A percentile compares a stretch with the other conserved stretches of the same genome.
Evolutionary conservation across 2,888 invertebrate species (phyloP).

Genomic region (Caradrina clavipalpis): DNA sequence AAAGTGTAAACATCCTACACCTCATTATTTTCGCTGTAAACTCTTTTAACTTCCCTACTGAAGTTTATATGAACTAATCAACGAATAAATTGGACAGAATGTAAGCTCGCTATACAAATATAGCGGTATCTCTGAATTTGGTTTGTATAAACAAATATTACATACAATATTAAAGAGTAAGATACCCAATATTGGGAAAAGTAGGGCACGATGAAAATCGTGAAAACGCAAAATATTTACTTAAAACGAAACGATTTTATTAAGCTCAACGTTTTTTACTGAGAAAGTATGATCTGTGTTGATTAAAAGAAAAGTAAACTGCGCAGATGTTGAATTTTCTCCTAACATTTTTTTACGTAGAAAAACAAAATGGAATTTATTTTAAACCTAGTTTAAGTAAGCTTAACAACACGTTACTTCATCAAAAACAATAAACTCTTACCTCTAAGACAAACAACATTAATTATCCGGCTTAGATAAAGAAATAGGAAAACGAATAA

Average conservation of each 20-base stretch:
- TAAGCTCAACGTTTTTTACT: conserved; percentile 41
- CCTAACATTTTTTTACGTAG: not conserved
- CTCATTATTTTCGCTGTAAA: conserved; percentile 44
- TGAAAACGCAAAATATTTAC: conserved; percentile 56
- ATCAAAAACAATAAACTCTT: conserved; percentile 9
- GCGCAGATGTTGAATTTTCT: conserved; percentile 3
- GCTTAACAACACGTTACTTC: not conserved
- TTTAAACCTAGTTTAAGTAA: not conserved
- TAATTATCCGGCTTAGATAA: not conserved
- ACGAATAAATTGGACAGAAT: conserved; percentile 29
- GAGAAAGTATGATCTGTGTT: conserved; percentile 29
- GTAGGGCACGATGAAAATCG: conserved; percentile 45
- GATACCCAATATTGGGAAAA: conserved; percentile 40
- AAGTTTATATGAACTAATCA: conserved; percentile 37
- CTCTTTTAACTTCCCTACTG: conserved; percentile 25
- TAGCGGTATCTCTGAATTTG: conserved; percentile 38
- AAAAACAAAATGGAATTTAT: not conserved
- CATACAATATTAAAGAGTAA: conserved; percentile 27
- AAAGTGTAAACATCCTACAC: conserved; percentile 49
- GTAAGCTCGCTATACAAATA: conserved; percentile 32
- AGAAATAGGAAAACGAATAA: conserved; percentile 22
- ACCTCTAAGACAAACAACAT: not conserved
- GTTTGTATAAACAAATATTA: conserved; percentile 52
- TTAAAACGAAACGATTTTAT: conserved; percentile 38
- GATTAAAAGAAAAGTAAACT: conserved; percentile 20